Evolutionary conservation across 2,113 vertebrate genomes (phyloP).

Genomic region (Phocoena sinus): DNA sequence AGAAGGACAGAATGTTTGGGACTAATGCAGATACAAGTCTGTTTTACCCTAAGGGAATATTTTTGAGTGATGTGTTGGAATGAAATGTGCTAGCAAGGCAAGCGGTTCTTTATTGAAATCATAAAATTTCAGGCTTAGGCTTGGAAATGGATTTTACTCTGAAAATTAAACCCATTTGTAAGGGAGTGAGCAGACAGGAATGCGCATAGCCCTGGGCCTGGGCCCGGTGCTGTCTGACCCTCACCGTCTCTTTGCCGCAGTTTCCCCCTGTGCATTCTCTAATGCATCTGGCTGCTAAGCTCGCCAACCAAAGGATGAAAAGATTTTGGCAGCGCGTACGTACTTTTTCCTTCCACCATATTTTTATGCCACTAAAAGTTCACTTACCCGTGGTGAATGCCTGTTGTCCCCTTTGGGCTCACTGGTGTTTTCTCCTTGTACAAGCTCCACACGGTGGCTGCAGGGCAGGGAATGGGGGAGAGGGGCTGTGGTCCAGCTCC

Average conservation of each 20-base stretch:
- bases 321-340: background rate
- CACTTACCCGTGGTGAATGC: background rate
- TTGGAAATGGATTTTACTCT: slow-evolving; percentile 12
- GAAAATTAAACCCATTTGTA: slow-evolving; percentile 66
- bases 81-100: slow-evolving; percentile 1
- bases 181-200: background rate
- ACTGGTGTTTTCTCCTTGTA: background rate
- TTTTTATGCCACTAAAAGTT: background rate
- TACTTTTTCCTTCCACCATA: background rate
- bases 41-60: background rate
- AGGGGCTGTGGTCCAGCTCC: accelerated
- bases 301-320: slow-evolving; percentile 51
- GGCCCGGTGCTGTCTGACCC: background rate
- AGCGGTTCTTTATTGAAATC: slow-evolving; percentile 37
- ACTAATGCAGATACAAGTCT: background rate
- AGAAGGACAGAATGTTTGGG: background rate
- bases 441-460: background rate
- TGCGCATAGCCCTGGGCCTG: background rate
- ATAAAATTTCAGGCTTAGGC: slow-evolving; percentile 19
- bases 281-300: slow-evolving; percentile 57
- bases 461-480: background rate
- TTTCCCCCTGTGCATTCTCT: slow-evolving; percentile 30
- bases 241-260: slow-evolving; percentile 6
- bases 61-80: background rate
- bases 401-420: background rate